A percentile compares a stretch with the other conserved stretches of the same genome.
Evolutionary conservation across 2,797 vertebrate genomes (phyloP).

Genomic region (Hippoglossus hippoglossus): DNA sequence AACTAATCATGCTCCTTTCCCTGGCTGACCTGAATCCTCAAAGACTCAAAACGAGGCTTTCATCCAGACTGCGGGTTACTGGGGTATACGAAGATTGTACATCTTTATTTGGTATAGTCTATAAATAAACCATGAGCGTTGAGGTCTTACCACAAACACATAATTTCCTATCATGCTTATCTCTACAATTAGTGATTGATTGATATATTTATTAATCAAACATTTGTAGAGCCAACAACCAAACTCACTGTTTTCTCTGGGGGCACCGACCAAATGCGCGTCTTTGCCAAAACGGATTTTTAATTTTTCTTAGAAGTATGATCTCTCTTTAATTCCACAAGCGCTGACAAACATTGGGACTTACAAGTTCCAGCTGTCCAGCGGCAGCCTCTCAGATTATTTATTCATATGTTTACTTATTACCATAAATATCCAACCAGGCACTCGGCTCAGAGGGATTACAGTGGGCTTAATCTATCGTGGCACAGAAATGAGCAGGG

Average conservation of each 20-base stretch:
- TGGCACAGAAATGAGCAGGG: slow-evolving; percentile 83
- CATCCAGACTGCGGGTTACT: slow-evolving; percentile 41
- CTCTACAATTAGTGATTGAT: slow-evolving; percentile 7
- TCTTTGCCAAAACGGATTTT: slow-evolving; percentile 23
- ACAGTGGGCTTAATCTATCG: slow-evolving; percentile 77
- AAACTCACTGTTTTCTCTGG: neutral
- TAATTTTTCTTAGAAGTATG: slow-evolving; percentile 58
- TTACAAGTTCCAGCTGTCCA: slow-evolving; percentile 74
- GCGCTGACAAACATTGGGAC: slow-evolving; percentile 63
- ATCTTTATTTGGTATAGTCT: slow-evolving; percentile 20
- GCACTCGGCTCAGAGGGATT: slow-evolving; percentile 77
- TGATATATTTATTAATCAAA: slow-evolving; percentile 11
- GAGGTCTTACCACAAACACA: neutral
- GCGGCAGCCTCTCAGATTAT: slow-evolving; percentile 73
- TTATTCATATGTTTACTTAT: slow-evolving; percentile 84
- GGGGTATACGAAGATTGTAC: slow-evolving; percentile 23
- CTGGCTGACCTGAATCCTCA: slow-evolving; percentile 73
- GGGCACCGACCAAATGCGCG: slow-evolving; percentile 2
- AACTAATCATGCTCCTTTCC: slow-evolving; percentile 67
- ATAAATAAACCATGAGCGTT: neutral
- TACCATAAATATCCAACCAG: slow-evolving; percentile 79
- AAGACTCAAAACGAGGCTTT: slow-evolving; percentile 60
- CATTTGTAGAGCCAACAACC: neutral
- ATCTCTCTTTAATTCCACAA: slow-evolving; percentile 52
- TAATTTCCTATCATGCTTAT: neutral